Evolutionary conservation across 2,797 vertebrate genomes (phyloP).

Genomic region (Sebastolobus alascanus): DNA sequence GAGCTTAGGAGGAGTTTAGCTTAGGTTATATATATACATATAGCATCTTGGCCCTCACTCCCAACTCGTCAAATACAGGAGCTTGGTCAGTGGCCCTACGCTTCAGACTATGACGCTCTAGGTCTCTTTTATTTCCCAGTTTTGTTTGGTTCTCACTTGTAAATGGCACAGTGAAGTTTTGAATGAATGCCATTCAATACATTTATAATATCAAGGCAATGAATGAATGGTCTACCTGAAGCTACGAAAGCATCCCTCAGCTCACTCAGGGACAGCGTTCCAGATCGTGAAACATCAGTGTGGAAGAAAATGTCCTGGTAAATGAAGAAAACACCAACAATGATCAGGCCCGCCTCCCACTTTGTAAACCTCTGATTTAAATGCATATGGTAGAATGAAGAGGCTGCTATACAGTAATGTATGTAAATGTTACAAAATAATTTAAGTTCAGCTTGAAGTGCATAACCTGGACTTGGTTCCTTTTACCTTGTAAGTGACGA

Average conservation of each 20-base stretch:
- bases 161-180: not conserved
- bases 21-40: no score
- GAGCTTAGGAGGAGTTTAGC: not conserved
- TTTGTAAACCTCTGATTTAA: no score
- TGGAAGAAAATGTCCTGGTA: slow-evolving; percentile 73
- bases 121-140: not conserved
- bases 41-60: no score
- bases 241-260: slow-evolving; percentile 70
- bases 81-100: no score
- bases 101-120: no score
- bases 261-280: slow-evolving; percentile 72
- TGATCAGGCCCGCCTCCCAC: no score
- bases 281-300: slow-evolving; percentile 69
- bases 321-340: not conserved
- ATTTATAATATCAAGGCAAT: not conserved
- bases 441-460: no score
- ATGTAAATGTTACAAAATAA: not conserved
- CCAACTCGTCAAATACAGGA: no score
- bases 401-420: not conserved
- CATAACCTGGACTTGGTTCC: no score
- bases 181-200: not conserved
- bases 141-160: not conserved
- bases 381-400: not conserved
- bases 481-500: slow-evolving; percentile 69
- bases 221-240: slow-evolving; percentile 59